Base-by-base conservation (phyloP, 2,797 vertebrate genomes). In the Siniperca scherzeri region DNA sequence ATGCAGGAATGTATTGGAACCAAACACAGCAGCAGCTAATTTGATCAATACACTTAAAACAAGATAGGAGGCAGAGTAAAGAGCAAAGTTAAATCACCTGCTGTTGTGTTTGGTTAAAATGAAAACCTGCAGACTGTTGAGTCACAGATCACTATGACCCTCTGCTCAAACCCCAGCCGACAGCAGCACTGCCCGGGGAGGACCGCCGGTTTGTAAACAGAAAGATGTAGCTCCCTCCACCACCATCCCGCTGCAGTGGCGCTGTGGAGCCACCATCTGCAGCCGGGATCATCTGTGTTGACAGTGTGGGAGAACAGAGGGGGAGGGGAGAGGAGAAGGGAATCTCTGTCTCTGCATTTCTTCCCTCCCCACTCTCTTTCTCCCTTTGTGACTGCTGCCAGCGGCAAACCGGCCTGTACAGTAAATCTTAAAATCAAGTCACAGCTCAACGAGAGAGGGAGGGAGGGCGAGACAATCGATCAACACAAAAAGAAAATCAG, bases 241-340 rank as follows among this genome's bases (percentile, higher is more conserved):
- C 71, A 2, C 91, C 94, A 80, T 61, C 61, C 16, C 53, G 59
- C 84, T 80, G 75, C 90, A 92, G 91, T 87, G 95, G 93, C 74
- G 57, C 93, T 94, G 90, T 92, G 74, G 91, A 76, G 88, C 80
- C 66, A 57, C 82, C 62, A 77, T 84, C 61, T 22, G 65, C 56
- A 77, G 56, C 64, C 73, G 19, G 77, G 61, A 59, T 50, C 46
- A 38, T 77, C 85, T 86, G 83, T 92, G 91, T 87, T 90, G 83
- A 91, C 87, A 87, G 85, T 85, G 87, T 80, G 86, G 56, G 84
- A 80, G 85, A 85, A 48, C 61, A 70, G 64, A 60, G 44, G 79
- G 81, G 84, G 86, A 77, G 76, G 87, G 77, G 62, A 72, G 57
- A 62, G 71, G 76, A 88, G 78, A 88, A 83, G 86, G 88, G 84